These are phyloP conservation scores for Pteropus rufus DNA, from an alignment of 2,797 vertebrate genomes.

Conservation along the genomic window DNA sequence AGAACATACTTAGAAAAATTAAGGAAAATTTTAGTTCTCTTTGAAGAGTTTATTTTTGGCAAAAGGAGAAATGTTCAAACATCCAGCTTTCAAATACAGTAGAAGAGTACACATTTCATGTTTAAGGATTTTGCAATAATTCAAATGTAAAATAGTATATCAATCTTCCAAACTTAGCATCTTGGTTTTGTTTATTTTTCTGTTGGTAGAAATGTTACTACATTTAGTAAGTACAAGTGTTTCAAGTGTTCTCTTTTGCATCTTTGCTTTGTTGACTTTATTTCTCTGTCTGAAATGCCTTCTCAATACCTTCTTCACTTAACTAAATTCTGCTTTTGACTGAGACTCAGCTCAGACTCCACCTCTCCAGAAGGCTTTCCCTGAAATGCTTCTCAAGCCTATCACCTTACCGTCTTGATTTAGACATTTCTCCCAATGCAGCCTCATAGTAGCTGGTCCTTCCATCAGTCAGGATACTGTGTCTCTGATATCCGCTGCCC, in stretches of 20 bases:
- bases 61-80: not conserved
- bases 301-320: not conserved
- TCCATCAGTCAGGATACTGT: accelerated
- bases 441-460: accelerated
- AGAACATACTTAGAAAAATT: not conserved
- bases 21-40: not conserved
- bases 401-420: not conserved
- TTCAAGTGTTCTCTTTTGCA: not conserved
- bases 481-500: not conserved
- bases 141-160: not conserved
- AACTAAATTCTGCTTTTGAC: not conserved
- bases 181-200: constrained; percentile 16
- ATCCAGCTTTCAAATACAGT: not conserved
- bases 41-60: not conserved
- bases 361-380: accelerated
- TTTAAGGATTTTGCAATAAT: not conserved
- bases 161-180: not conserved
- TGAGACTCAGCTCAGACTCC: not conserved
- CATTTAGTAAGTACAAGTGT: not conserved
- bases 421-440: accelerated
- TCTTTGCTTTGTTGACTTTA: not conserved
- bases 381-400: not conserved
- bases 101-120: not conserved
- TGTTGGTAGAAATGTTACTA: not conserved
- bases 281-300: not conserved